Conservation (phyloP, 2,797 vertebrate species). For the Spea hammondii region DNA sequence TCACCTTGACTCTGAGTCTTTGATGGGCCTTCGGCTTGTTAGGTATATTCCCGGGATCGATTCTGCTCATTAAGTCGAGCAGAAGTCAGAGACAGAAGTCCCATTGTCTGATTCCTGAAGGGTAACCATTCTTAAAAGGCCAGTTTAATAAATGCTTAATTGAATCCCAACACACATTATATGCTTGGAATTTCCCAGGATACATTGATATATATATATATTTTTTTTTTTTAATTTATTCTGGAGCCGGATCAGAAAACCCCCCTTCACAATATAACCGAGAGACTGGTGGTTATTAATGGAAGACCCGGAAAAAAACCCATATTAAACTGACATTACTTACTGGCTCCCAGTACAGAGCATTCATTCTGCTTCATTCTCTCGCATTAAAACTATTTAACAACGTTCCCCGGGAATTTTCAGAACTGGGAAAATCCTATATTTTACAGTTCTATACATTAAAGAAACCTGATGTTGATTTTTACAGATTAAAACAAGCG, state of each 20-base stretch:
- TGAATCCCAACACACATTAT: conserved; percentile 48
- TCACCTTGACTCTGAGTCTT: conserved; percentile 25
- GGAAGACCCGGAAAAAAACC: not conserved
- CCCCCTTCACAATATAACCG: not conserved
- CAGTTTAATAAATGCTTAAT: conserved; percentile 51
- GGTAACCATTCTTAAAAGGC: conserved; percentile 35
- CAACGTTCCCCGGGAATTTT: too few species aligned
- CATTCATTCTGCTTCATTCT: not conserved
- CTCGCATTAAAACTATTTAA: too few species aligned
- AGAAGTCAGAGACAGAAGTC: conserved; percentile 30
- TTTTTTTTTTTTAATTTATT: too few species aligned
- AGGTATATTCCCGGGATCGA: conserved; percentile 23
- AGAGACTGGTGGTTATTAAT: not conserved
- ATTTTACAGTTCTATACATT: too few species aligned
- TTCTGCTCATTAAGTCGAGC: not conserved
- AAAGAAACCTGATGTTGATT: too few species aligned
- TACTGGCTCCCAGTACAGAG: conserved; percentile 5
- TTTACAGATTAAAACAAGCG: too few species aligned
- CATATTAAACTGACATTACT: not conserved
- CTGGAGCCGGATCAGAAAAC: conserved; percentile 7
- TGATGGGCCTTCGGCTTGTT: conserved; percentile 32
- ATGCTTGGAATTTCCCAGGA: conserved; percentile 41
- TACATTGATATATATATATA: conserved; percentile 3
- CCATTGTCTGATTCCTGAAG: conserved; percentile 40
- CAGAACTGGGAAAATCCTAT: too few species aligned